Evolutionary conservation across 2,797 vertebrate species (phyloP), one percentile per base, ranked within the genome.

Genomic region (Leptatherina wallacei): DNA sequence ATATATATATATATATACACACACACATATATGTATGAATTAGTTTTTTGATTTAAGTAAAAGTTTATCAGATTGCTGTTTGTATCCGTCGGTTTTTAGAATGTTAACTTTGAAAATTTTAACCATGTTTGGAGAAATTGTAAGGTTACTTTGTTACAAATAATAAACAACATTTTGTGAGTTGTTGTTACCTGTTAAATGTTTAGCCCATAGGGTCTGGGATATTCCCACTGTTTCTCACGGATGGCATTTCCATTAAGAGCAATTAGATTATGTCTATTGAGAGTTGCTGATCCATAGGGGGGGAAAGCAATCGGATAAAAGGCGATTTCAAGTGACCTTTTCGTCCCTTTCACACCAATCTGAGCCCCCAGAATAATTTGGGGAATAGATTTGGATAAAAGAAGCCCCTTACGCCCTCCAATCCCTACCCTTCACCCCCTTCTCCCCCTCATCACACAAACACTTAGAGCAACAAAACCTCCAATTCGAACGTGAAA

Each of bases 281-380:
- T 97, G 95, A 96, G 96, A 97, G 94, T 93, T 96, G 95, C 95
- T 97, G 96, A 96, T 97, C 96, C 96, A 96, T 92, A 94, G 93
- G 20, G 32, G 40, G 35, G 95, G 96, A 95, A 96, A 96, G 92
- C 92, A 92, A 96, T 95, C 92, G 95, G 95, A 96, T 97, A 96
- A 98, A 97, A 97, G 95, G 95, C 95, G 95, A 97, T 96, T 97
- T 97, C 95, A 94, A 97, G 95, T 96, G 96, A 98, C 96, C 96
- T 96, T 94, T 92, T 96, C 93, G 86, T 97, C 96, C 94, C 92
- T 96, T 98, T 97, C 96, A 97, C 96, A 97, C 96, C 95, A 96
- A 95, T 95, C 95, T 96, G 95, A 96, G 95, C 93, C 94, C 93
- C 95, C 90, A 90, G 94, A 95, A 97, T 96, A 96, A 95, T 94